phyloP scores from a whole-genome alignment of 35 echinoderm and acorn worm genomes.

The Amphiura filiformis region DNA sequence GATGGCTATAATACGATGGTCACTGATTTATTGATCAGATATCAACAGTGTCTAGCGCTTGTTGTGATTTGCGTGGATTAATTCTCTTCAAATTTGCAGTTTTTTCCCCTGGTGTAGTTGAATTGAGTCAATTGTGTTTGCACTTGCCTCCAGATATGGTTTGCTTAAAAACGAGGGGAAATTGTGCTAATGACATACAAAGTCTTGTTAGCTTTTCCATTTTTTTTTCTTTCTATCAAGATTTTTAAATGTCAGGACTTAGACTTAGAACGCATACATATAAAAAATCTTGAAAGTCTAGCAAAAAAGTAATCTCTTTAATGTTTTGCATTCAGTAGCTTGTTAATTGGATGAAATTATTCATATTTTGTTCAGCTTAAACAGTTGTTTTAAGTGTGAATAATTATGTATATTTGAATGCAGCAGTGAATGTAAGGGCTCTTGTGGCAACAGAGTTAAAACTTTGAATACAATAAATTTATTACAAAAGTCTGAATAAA shows the following conservation, averaged over 20 bases:
- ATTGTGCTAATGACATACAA: neutral
- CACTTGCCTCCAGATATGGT: neutral
- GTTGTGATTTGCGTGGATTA: neutral
- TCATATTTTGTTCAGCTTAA: too few species aligned
- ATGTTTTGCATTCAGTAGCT: too few species aligned
- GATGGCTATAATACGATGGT: neutral
- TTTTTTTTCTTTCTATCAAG: neutral
- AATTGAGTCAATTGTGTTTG: neutral
- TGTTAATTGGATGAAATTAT: too few species aligned
- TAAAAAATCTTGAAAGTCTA: neutral
- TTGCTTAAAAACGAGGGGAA: neutral
- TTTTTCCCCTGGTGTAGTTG: neutral
- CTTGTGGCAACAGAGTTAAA: too few species aligned
- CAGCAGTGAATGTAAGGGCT: too few species aligned
- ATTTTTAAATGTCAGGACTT: neutral
- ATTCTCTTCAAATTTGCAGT: neutral
- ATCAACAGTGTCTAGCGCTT: neutral
- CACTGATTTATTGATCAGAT: neutral
- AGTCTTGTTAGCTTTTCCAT: neutral
- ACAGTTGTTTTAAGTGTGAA: too few species aligned
- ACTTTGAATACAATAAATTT: too few species aligned
- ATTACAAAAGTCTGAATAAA: too few species aligned
- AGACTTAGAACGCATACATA: neutral
- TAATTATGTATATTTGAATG: too few species aligned
- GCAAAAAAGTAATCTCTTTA: neutral